Percentiles rank a stretch among this genome's conserved stretches.
Evolutionary conservation across 2,797 vertebrate species (phyloP).

Genomic region (Crenuchus spilurus): DNA sequence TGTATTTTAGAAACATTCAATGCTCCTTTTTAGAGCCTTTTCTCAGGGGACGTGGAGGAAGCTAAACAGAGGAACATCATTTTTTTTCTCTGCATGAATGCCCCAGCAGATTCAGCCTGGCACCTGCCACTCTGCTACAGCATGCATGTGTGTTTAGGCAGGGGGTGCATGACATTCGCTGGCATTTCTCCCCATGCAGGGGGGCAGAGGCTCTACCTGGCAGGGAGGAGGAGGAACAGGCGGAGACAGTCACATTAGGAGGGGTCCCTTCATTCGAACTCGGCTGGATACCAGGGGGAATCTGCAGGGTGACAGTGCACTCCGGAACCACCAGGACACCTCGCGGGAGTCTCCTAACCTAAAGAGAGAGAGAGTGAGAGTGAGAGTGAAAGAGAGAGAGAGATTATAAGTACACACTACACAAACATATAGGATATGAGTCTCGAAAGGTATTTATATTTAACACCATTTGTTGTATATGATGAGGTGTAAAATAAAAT

Average conservation of each 20-base stretch:
- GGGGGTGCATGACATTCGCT: slow-evolving; percentile 41
- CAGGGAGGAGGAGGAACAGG: slow-evolving; percentile 66
- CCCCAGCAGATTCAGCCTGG: slow-evolving; percentile 55
- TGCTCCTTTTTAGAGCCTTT: background rate
- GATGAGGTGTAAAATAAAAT: no score
- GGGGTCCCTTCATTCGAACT: slow-evolving; percentile 59
- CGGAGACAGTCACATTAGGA: slow-evolving; percentile 65
- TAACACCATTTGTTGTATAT: no score
- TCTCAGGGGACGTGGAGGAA: slow-evolving; percentile 15
- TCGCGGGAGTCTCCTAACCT: slow-evolving; percentile 85
- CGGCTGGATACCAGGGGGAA: slow-evolving; percentile 58
- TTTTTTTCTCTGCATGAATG: slow-evolving; percentile 50
- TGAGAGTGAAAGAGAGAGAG: no score
- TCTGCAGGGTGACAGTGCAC: slow-evolving; percentile 49
- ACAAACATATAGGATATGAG: background rate
- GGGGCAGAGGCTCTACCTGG: slow-evolving; percentile 68
- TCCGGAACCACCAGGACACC: slow-evolving; percentile 59
- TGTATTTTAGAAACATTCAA: background rate
- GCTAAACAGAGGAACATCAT: slow-evolving; percentile 31
- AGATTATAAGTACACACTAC: background rate
- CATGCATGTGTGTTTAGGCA: background rate
- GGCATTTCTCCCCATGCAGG: slow-evolving; percentile 53
- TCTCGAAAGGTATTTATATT: no score
- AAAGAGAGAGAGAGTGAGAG: slow-evolving; percentile 14
- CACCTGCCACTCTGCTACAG: slow-evolving; percentile 64